Base-by-base conservation (phyloP, 2,888 invertebrate species). In the Masnerella sp. region DNA sequence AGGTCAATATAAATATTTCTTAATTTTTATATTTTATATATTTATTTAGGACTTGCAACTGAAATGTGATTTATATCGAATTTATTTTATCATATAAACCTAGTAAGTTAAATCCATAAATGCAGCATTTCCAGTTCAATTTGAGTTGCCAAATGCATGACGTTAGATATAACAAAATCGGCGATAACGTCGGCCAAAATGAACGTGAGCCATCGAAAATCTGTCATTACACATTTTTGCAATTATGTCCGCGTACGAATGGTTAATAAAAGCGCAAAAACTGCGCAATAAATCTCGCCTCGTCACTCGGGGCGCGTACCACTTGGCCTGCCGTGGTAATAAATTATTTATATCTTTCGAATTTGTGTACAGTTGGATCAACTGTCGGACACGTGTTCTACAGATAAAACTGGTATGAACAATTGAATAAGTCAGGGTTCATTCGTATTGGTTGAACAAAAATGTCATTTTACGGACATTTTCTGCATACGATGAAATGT, bases 331-430 rank as follows among this genome's bases (percentile, higher is more conserved):
- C 14, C 42, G 8, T 7, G 15, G 45, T 14, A 45, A 45, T 45
- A 45, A 25, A 45, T 47, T 47, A 32, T 47, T 47, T 47, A 47
- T 47, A 32, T 32, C 47, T 47, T 4, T 11, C 5, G 8, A 47
- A 47, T 47, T 47, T 47, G 32, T 30, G 32, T 47, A 45, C 15
- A 28, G 9, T 30, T 17, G 30, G 18, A 47, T 47, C 17, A 32
- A n/a, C 47, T 47, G n/a, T 14, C 30, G 17, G 14, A 47, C 30
- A 47, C 25, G 17, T 47, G 30, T 32, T 47, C 47, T 28, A 2
- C 32, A 9, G 47, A 47, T 47, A 30, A 32, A n/a, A 8, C 12
- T 15, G 40, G 9, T 32, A 32, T 47, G 32, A 47, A 32, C 30
- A 30, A 32, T 32, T 47, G 17, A 32, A 47, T 47, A 47, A 47